phyloP scores from a whole-genome alignment of 2,888 invertebrate genomes.

The Leucophenga montana region DNA sequence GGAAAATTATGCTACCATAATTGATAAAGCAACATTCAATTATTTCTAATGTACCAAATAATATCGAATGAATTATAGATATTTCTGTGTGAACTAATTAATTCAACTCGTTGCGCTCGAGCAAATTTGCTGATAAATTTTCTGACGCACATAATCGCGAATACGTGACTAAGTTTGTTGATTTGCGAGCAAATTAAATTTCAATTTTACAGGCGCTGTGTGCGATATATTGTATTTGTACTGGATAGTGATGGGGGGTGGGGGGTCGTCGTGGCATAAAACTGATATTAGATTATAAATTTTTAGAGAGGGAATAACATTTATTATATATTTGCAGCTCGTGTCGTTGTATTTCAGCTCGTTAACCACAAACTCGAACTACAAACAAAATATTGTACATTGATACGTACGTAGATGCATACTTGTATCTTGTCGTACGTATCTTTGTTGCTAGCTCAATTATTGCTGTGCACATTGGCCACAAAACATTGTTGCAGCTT shows the following conservation, averaged over 20 bases:
- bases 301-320: no score
- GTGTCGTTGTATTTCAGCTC: no score
- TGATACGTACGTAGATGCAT: no score
- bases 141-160: conserved; percentile 22
- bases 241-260: no score
- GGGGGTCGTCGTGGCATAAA: not conserved
- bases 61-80: conserved; percentile 1
- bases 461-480: conserved; percentile 6
- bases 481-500: conserved; percentile 14
- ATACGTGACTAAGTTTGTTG: conserved; percentile 53
- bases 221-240: not conserved
- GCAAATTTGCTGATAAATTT: conserved; percentile 52
- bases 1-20: not conserved
- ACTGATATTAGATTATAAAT: no score
- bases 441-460: not conserved
- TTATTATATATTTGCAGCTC: no score
- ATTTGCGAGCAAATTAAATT: conserved; percentile 25
- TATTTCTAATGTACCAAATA: no score
- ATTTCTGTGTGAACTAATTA: conserved; percentile 37
- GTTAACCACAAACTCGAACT: no score
- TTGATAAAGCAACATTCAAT: not conserved
- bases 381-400: no score
- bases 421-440: no score
- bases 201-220: not conserved
- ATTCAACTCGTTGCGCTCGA: conserved; percentile 39